Evolutionary conservation across 2,113 vertebrate species (phyloP).

Genomic region (Neolamprologus devosi): DNA sequence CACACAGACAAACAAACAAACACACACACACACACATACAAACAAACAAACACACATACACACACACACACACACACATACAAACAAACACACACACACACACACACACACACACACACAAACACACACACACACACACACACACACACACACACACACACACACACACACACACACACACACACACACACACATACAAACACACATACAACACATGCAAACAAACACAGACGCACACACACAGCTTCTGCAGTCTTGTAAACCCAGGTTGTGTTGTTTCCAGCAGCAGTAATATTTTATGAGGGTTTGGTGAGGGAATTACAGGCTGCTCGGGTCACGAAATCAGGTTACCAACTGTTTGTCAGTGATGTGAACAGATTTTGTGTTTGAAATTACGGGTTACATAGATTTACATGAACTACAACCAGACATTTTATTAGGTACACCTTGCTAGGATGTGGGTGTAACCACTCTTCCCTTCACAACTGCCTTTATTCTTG

Average conservation of each 20-base stretch:
- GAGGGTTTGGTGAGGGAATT: constrained; percentile 14
- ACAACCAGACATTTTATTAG: not conserved
- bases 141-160: too few relatives aligned
- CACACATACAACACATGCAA: not conserved
- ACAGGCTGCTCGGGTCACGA: constrained; percentile 41
- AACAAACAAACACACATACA: not conserved
- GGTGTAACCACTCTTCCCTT: not conserved
- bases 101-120: not conserved
- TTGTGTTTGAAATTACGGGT: not conserved
- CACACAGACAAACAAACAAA: too few relatives aligned
- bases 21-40: not conserved
- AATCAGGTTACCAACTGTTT: constrained; percentile 14
- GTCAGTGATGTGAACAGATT: not conserved
- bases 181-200: not conserved
- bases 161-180: too few relatives aligned
- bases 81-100: not conserved
- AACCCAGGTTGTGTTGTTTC: constrained; percentile 45
- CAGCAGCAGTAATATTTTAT: constrained; percentile 50
- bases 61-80: not conserved
- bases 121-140: not conserved
- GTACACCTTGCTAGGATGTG: not conserved
- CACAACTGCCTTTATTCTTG: not conserved
- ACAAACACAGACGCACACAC: not conserved
- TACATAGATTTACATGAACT: not conserved
- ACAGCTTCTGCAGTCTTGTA: constrained; percentile 17